These are phyloP conservation scores for Catostylus mosaicus DNA, from an alignment of 30 jellyfish, hydroid and myxozoan genomes.

Conservation along the genomic window DNA sequence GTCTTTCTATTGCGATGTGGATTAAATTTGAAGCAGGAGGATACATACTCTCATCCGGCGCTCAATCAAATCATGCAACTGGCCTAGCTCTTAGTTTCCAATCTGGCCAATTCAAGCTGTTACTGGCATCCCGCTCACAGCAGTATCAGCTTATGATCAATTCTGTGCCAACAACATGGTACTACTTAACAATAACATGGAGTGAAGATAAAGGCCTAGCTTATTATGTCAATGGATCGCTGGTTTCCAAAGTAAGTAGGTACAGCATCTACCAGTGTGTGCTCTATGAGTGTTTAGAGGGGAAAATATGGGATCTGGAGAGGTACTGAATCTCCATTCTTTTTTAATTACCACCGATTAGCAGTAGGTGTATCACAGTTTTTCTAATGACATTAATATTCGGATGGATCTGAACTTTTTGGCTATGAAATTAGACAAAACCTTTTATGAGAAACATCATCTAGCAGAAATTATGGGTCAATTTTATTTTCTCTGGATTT, in stretches of 20 bases:
- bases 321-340: too few relatives aligned
- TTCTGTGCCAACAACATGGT: constrained; percentile 55
- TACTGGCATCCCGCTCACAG: constrained; percentile 37
- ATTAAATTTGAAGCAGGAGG: constrained; percentile 79
- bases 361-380: too few relatives aligned
- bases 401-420: too few relatives aligned
- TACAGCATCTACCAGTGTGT: background rate
- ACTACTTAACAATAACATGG: constrained; percentile 67
- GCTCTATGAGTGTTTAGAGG: too few relatives aligned
- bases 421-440: too few relatives aligned
- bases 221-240: constrained; percentile 65
- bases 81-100: constrained; percentile 60
- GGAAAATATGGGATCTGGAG: too few relatives aligned
- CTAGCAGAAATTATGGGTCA: too few relatives aligned
- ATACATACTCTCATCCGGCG: constrained; percentile 70
- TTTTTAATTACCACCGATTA: too few relatives aligned
- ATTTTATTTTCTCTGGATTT: too few relatives aligned
- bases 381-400: too few relatives aligned
- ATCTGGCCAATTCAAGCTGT: constrained; percentile 38
- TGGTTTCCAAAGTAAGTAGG: constrained; percentile 31
- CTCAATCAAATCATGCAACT: constrained; percentile 71
- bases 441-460: too few relatives aligned
- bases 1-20: constrained; percentile 68
- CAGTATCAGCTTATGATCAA: constrained; percentile 39
- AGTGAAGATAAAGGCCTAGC: constrained; percentile 43